Percentiles rank a stretch among this genome's conserved stretches.
Conservation (phyloP, 2,888 invertebrate species). For the Drosophila suboccidentalis region DNA sequence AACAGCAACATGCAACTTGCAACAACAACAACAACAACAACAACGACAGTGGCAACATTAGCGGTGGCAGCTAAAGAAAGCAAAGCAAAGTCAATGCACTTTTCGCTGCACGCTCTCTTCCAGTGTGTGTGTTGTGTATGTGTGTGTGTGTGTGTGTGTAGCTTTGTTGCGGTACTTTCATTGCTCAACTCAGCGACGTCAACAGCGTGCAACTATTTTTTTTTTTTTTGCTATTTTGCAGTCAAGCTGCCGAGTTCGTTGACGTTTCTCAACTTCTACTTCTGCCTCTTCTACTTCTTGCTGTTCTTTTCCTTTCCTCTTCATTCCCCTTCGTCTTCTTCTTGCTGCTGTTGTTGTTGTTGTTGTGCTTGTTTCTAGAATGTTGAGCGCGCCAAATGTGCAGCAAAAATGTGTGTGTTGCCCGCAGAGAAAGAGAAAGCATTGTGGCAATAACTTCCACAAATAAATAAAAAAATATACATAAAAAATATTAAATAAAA, state of each 20-base stretch:
- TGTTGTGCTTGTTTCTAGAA: constrained; percentile 59
- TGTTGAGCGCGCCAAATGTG: constrained; percentile 60
- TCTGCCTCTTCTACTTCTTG: constrained; percentile 9
- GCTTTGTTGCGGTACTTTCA: constrained; percentile 79
- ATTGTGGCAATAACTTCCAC: constrained; percentile 19
- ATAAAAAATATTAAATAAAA: not conserved
- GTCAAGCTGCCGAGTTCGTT: constrained; percentile 66
- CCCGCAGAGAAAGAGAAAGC: constrained; percentile 74
- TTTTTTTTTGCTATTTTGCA: constrained; percentile 27
- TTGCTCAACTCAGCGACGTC: constrained; percentile 64
- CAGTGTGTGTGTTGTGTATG: constrained; percentile 25
- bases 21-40: constrained; percentile 22
- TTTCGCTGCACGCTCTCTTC: constrained; percentile 34
- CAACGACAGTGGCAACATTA: constrained; percentile 18
- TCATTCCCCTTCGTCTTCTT: not conserved
- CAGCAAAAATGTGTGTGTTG: constrained; percentile 40
- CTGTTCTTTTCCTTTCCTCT: not conserved
- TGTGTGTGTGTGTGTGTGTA: constrained; percentile 47
- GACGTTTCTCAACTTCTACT: constrained; percentile 50
- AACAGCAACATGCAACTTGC: constrained; percentile 27
- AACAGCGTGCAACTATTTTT: constrained; percentile 48
- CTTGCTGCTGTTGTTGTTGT: not conserved
- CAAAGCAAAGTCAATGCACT: constrained; percentile 79
- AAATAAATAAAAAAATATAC: not conserved
- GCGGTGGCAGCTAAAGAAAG: constrained; percentile 61